A percentile compares a stretch with the other conserved stretches of the same genome.
Evolutionary conservation across 2,113 vertebrate species (phyloP).

Genomic region (Microcebus lehilahytsara): DNA sequence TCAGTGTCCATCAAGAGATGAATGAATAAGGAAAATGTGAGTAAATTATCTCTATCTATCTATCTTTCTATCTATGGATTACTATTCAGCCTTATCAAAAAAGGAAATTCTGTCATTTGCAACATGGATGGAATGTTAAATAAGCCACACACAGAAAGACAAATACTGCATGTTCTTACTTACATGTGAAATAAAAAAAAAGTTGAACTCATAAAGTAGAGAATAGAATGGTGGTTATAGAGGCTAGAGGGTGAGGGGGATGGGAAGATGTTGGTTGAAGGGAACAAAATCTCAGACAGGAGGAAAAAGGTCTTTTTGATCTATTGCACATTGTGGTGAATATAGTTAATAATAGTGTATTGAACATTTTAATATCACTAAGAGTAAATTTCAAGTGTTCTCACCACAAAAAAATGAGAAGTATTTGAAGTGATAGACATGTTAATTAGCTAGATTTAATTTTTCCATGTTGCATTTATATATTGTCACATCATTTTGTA

Average conservation of each 20-base stretch:
- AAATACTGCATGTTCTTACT: background rate
- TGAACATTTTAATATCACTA: background rate
- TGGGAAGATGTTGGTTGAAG: background rate
- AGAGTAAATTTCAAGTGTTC: background rate
- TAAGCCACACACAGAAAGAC: background rate
- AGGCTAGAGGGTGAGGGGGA: background rate
- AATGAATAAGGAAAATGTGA: background rate
- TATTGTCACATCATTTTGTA: background rate
- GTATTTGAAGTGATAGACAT: background rate
- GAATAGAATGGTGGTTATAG: background rate
- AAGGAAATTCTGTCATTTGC: background rate
- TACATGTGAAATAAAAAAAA: background rate
- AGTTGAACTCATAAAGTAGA: background rate
- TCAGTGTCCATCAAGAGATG: background rate
- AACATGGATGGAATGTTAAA: background rate
- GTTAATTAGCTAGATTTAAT: background rate
- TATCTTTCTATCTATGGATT: background rate
- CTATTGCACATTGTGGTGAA: background rate
- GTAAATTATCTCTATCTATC: too few species aligned
- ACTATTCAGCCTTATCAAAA: background rate
- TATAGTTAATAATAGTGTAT: background rate
- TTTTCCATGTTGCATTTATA: background rate
- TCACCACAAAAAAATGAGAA: background rate
- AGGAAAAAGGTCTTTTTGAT: background rate
- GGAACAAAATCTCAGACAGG: background rate